phyloP scores from a whole-genome alignment of 2,797 vertebrate genomes.

The Lateolabrax maculatus region DNA sequence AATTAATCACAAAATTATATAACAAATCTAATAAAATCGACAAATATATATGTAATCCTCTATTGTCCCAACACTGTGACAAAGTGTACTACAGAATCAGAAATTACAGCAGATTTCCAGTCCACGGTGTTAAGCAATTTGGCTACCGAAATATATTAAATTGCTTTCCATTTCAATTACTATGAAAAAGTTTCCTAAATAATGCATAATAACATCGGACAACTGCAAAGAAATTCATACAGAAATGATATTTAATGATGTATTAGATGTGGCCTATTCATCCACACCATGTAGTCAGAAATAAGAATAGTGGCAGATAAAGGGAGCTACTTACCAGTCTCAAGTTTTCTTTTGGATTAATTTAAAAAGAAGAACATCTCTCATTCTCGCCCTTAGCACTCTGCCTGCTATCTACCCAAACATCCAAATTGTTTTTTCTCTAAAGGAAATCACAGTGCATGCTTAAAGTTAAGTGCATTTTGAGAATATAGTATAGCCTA shows the following conservation, averaged over 20 bases:
- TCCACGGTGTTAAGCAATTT: slow-evolving; percentile 19
- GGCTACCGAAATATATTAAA: not conserved
- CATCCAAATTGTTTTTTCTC: slow-evolving; percentile 29
- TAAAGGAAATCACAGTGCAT: slow-evolving; percentile 52
- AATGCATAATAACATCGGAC: slow-evolving; percentile 3
- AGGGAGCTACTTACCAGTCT: slow-evolving; percentile 81
- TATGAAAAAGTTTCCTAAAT: slow-evolving; percentile 44
- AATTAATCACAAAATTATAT: not conserved
- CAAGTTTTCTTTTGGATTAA: slow-evolving; percentile 79
- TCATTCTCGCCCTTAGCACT: not conserved
- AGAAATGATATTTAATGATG: not conserved
- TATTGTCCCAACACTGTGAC: not conserved
- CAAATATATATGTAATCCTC: not conserved
- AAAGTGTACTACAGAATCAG: slow-evolving; percentile 2
- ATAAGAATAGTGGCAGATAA: slow-evolving; percentile 67
- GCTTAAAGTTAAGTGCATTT: slow-evolving; percentile 78
- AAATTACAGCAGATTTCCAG: slow-evolving; percentile 22
- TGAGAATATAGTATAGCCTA: slow-evolving; percentile 63
- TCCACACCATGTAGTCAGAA: slow-evolving; percentile 37
- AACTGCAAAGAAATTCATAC: not conserved
- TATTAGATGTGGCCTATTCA: slow-evolving; percentile 15
- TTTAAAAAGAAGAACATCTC: slow-evolving; percentile 38
- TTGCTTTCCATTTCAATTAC: slow-evolving; percentile 24
- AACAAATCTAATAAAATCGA: not conserved
- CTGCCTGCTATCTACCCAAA: not conserved